These are phyloP conservation scores for Podarcis siculus DNA, from an alignment of 2,797 vertebrate genomes.

Conservation along the genomic window DNA sequence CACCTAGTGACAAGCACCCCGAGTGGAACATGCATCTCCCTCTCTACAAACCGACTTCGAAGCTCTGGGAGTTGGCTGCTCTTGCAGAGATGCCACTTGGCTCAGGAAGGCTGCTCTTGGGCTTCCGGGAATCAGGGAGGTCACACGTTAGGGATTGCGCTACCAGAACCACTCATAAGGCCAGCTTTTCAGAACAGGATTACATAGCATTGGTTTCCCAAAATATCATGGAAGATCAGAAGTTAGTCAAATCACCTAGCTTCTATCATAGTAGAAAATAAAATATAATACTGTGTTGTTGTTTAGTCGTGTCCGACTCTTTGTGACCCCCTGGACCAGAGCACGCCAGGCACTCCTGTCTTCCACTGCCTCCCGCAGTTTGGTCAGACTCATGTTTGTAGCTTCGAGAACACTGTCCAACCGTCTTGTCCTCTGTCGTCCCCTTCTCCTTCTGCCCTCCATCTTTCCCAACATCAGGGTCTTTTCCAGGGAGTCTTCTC, in stretches of 20 bases:
- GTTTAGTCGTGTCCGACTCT: too few species aligned
- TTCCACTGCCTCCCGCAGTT: too few species aligned
- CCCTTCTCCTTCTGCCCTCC: too few species aligned
- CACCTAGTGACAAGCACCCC: background rate
- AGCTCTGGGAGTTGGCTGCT: too few species aligned
- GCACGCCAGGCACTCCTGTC: too few species aligned
- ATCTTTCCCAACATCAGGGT: too few species aligned
- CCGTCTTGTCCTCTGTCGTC: too few species aligned
- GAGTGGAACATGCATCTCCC: background rate
- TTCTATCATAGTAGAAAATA: background rate
- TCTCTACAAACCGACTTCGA: background rate
- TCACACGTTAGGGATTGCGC: conserved; percentile 80
- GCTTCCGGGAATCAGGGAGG: conserved; percentile 57
- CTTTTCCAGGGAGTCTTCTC: too few species aligned
- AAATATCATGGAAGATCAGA: conserved; percentile 85
- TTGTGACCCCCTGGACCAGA: too few species aligned
- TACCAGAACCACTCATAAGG: conserved; percentile 78
- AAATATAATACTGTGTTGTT: background rate
- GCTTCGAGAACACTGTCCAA: too few species aligned
- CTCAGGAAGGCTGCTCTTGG: background rate
- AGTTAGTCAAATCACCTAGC: conserved; percentile 80
- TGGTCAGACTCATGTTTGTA: too few species aligned
- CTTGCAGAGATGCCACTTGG: background rate
- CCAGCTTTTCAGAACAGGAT: conserved; percentile 90
- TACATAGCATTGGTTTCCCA: conserved; percentile 87